phyloP scores from a whole-genome alignment of 2,797 vertebrate genomes.

The Acanthurus lineatus region DNA sequence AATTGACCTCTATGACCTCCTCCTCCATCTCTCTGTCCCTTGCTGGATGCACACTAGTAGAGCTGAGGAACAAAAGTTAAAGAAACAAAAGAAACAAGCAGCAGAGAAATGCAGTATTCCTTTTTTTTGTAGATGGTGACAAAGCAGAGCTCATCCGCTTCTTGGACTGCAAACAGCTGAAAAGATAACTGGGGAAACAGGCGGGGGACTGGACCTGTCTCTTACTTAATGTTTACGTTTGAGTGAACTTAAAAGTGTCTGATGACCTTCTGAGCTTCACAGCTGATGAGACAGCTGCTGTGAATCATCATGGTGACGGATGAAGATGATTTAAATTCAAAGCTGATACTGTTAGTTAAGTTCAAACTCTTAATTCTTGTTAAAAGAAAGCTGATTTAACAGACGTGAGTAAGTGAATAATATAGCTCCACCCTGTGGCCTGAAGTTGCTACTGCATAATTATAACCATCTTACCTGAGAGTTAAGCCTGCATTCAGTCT shows the following conservation, averaged over 20 bases:
- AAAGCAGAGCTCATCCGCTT: constrained; percentile 19
- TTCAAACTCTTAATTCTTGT: background rate
- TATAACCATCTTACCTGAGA: constrained; percentile 6
- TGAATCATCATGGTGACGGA: background rate
- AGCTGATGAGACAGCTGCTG: constrained; percentile 1
- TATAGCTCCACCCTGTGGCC: constrained; percentile 62
- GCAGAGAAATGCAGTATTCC: constrained; percentile 79
- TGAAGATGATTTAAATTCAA: background rate
- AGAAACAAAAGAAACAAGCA: constrained; percentile 60
- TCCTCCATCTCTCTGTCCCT: background rate
- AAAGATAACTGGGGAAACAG: constrained; percentile 17
- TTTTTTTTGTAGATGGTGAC: constrained; percentile 48
- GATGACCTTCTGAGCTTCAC: constrained; percentile 26
- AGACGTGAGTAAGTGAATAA: background rate
- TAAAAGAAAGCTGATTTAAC: background rate
- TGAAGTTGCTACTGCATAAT: constrained; percentile 45
- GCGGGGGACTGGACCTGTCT: background rate
- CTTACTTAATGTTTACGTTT: constrained; percentile 38
- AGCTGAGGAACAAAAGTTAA: constrained; percentile 68
- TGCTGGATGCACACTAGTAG: constrained; percentile 57
- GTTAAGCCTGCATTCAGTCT: constrained; percentile 28
- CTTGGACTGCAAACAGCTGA: constrained; percentile 21
- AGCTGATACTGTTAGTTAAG: background rate
- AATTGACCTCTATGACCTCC: constrained; percentile 58
- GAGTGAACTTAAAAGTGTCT: constrained; percentile 33